These are phyloP conservation scores for Haplochromis burtoni DNA, from an alignment of 2,113 vertebrate genomes.

Conservation along the genomic window DNA sequence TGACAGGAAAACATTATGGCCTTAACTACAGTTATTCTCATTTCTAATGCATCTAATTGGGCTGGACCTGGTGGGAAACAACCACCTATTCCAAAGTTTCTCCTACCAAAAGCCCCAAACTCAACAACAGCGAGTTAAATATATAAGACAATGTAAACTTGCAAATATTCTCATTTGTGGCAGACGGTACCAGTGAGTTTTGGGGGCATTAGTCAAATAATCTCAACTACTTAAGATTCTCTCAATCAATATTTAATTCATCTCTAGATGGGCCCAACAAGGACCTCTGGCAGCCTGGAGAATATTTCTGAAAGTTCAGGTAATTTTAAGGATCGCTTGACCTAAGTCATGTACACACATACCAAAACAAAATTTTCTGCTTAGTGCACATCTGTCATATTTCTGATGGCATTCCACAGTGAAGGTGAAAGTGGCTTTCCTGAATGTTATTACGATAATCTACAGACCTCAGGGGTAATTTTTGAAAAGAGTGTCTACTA, in stretches of 20 bases:
- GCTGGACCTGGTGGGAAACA: not conserved
- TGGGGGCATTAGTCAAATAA: not conserved
- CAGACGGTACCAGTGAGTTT: not conserved
- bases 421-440: not conserved
- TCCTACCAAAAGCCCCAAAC: not conserved
- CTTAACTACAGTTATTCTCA: not conserved
- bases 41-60: not conserved
- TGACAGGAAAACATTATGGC: not conserved
- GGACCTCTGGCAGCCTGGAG: not conserved
- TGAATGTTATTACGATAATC: not conserved
- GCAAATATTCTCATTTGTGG: not conserved
- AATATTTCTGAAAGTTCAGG: not conserved
- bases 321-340: not conserved
- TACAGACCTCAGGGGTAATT: not conserved
- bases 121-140: not conserved
- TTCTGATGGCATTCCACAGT: not conserved
- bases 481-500: not conserved
- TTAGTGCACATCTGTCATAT: not conserved
- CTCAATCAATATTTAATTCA: not conserved
- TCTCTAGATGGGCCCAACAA: accelerated
- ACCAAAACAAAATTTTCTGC: not conserved
- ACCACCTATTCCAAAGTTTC: not conserved
- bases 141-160: not conserved
- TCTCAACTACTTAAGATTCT: not conserved
- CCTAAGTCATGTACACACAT: not conserved